These are phyloP conservation scores for Hypsibius dujardini DNA, from an alignment of 1,140 invertebrate species.

Conservation along the genomic window DNA sequence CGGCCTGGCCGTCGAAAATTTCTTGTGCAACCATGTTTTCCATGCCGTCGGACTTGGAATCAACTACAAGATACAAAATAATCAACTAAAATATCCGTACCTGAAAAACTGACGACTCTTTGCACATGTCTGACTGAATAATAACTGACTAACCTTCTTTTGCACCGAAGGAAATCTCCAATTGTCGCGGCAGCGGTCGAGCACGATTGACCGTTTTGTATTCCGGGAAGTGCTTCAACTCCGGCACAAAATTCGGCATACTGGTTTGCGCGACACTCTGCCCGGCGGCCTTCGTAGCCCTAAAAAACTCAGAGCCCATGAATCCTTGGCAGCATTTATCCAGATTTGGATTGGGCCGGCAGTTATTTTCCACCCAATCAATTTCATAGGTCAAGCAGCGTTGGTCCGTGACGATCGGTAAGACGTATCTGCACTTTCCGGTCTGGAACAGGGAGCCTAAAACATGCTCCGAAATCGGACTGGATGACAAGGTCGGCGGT, in stretches of 20 bases:
- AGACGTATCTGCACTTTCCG: no score
- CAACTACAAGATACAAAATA: background rate
- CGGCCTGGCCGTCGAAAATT: background rate
- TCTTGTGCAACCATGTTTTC: background rate
- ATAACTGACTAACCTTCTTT: background rate
- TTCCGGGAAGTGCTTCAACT: background rate
- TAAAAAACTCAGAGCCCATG: no score
- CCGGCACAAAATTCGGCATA: background rate
- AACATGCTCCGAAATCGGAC: no score
- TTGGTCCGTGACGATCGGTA: background rate
- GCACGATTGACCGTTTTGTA: background rate
- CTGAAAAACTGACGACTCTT: background rate
- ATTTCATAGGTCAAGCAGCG: background rate
- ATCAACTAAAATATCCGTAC: background rate
- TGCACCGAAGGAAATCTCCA: background rate
- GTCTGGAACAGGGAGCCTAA: no score
- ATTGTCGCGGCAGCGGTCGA: background rate
- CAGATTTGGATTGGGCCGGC: background rate
- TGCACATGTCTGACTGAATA: background rate
- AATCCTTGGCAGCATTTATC: no score
- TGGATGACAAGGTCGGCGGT: no score
- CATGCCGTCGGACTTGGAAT: background rate
- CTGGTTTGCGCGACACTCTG: background rate
- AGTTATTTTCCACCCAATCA: background rate
- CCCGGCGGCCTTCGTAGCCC: background rate